Base-by-base conservation (phyloP, 2,888 invertebrate species). In the Conops quadrifasciatus region DNA sequence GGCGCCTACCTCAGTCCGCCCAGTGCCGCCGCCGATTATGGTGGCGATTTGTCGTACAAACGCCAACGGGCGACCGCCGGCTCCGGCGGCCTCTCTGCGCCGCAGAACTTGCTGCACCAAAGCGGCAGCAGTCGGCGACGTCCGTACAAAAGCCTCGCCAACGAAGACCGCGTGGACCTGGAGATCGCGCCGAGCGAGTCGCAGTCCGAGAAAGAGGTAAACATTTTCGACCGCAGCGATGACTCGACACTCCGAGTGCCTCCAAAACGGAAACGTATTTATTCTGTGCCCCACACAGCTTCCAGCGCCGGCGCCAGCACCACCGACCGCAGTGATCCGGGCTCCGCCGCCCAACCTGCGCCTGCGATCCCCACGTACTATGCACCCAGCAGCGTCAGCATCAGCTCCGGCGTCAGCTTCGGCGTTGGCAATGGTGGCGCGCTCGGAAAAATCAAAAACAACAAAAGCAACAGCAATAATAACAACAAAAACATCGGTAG, bases 1-100 rank as follows among this genome's bases (percentile, higher is more conserved):
- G 85, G 84, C 2, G 79, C 84, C 2, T 85, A 83, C 73, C 75
- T 85, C 2, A 84, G 82, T 77, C 85, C 85, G 11, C 85, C 86
- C 1, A 36, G 36, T 36, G 80, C 77, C 2, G 76, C 64, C 26
- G 81, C 80, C 47, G 80, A 73, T 2, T 79, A 76, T 56, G 78
- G 80, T 15, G 73, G 78, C 45, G 74, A 77, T 21, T 79, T 75
- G 49, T 72, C 70, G 47, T 75, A 76, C 43, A 78, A 78, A 60
- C 26, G 56, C 2, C 71, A 67, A 15, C 65, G 69, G 9, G 72
- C 73, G 15, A 66, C 69, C 5, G n/a, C 66, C 11, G 36, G 36
- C 36, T 36, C 71, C 1, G 53, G 53, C 21, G 19, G 30, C 0
- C 19, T 19, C 11, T 26, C 70, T 9, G 63, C 69, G 5, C 30